phyloP scores from a whole-genome alignment of 2,888 invertebrate genomes.

The Drosophila percnosoma region DNA sequence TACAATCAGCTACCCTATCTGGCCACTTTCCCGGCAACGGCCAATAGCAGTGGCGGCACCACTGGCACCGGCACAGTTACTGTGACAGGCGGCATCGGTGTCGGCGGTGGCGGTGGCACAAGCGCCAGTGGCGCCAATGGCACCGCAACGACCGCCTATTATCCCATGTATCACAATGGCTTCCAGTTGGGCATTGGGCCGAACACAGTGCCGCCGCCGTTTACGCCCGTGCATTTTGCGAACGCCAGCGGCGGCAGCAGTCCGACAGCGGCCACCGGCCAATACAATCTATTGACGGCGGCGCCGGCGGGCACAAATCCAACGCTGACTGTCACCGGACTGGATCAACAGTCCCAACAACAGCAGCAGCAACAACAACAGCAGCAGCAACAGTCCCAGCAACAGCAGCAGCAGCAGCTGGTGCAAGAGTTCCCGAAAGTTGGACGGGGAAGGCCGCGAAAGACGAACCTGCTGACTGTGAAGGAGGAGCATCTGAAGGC shows the following conservation, averaged over 20 bases:
- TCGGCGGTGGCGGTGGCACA: constrained; percentile 31
- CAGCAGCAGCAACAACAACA: constrained; percentile 75
- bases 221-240: constrained; percentile 84
- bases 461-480: constrained; percentile 58
- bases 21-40: constrained; percentile 81
- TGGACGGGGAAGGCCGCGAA: constrained; percentile 84
- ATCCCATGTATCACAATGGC: constrained; percentile 85
- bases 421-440: constrained; percentile 84
- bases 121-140: constrained; percentile 22
- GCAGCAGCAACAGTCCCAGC: constrained; percentile 70
- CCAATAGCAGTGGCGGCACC: constrained; percentile 41
- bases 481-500: constrained; percentile 82
- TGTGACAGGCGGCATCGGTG: constrained; percentile 57
- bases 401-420: constrained; percentile 64
- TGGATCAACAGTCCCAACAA: constrained; percentile 73
- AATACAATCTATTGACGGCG: constrained; percentile 67
- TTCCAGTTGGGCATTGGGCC: constrained; percentile 84
- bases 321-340: constrained; percentile 57
- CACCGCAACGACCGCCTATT: constrained; percentile 78
- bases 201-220: constrained; percentile 84
- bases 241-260: constrained; percentile 68
- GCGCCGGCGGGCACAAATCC: constrained; percentile 64
- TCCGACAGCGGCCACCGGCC: constrained; percentile 57
- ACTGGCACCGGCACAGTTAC: constrained; percentile 66
- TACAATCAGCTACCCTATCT: constrained; percentile 84